Evolutionary conservation across 1,140 invertebrate species (phyloP).

Genomic region (Monomorium pharaonis): DNA sequence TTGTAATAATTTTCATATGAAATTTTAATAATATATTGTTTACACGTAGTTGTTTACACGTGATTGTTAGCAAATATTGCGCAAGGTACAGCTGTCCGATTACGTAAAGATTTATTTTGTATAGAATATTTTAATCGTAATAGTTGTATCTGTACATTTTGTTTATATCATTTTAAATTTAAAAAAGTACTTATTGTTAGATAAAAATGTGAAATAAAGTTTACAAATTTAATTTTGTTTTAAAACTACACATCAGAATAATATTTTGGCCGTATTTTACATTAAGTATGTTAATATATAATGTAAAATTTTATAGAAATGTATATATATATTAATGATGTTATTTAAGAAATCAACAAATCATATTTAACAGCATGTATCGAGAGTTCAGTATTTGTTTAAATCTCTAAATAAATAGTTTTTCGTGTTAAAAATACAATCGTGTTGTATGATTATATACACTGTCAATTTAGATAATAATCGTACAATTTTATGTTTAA

Average conservation of each 20-base stretch:
- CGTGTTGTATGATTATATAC: not conserved
- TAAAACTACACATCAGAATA: not conserved
- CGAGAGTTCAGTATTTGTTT: not conserved
- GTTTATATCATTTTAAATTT: not conserved
- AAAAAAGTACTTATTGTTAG: not conserved
- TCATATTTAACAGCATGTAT: not conserved
- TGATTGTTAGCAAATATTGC: not conserved
- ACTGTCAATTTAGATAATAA: not conserved
- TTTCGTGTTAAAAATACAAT: not conserved
- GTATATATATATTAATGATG: not conserved
- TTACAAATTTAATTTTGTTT: not conserved
- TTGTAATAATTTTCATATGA: not conserved
- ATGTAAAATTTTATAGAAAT: not conserved
- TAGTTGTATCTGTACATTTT: not conserved
- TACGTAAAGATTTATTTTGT: not conserved
- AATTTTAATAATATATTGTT: not conserved
- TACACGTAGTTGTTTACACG: not conserved
- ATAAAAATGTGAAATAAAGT: not conserved
- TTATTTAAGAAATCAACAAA: not conserved
- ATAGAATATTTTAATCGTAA: not conserved
- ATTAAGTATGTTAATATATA: conserved; percentile 7
- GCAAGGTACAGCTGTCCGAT: not conserved
- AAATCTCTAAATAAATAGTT: conserved; percentile 42
- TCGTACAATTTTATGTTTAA: not conserved
- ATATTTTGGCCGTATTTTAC: not conserved